Evolutionary conservation across 2,888 invertebrate species (phyloP).

Genomic region (Tetrapedia diversipes): DNA sequence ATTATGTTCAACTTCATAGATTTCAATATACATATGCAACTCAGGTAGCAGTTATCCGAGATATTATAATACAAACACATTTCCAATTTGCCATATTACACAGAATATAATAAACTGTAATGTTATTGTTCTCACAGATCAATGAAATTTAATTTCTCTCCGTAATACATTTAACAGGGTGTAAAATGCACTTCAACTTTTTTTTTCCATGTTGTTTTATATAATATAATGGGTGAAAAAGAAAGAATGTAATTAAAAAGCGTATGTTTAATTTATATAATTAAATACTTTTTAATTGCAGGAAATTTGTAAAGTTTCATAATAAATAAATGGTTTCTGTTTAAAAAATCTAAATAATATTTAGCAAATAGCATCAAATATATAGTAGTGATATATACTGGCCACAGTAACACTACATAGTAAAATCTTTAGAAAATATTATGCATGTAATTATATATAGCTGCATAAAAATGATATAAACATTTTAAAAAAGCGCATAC

Average conservation of each 20-base stretch:
- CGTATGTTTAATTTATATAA: conserved; percentile 6
- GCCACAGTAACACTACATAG: not conserved
- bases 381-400: not conserved
- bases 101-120: conserved; percentile 15
- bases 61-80: conserved; percentile 13
- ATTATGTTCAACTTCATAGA: conserved; percentile 33
- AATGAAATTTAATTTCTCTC: conserved; percentile 33
- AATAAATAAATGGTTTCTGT: conserved; percentile 37
- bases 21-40: conserved; percentile 31
- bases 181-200: conserved; percentile 18
- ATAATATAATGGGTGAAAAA: conserved; percentile 8
- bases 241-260: conserved; percentile 11
- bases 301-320: conserved; percentile 27
- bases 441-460: conserved; percentile 1
- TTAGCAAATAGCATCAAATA: conserved; percentile 1
- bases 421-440: not conserved
- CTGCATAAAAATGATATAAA: not conserved
- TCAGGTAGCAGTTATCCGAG: conserved; percentile 22
- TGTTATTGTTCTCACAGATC: conserved; percentile 7
- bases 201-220: conserved; percentile 25
- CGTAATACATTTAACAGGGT: conserved; percentile 7
- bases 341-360: conserved; percentile 3
- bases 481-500: not conserved
- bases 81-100: conserved; percentile 46
- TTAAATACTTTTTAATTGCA: conserved; percentile 13